Evolutionary conservation across 2,797 vertebrate genomes (phyloP).

Genomic region (Eptatretus atami): DNA sequence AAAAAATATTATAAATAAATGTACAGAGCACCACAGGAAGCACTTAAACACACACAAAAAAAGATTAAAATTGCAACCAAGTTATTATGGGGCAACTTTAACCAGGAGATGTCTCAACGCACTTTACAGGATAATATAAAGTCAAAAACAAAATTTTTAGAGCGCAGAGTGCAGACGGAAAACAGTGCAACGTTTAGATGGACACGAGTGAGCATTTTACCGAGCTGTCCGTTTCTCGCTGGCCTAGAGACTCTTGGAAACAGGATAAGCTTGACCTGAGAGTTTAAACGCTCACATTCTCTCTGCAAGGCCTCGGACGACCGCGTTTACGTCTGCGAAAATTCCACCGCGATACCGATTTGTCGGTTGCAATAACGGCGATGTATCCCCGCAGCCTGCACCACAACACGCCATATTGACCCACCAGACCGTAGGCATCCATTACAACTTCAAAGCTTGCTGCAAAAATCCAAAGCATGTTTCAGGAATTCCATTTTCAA

Average conservation of each 20-base stretch:
- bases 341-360: conserved; percentile 73
- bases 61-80: too few species aligned
- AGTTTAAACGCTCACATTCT: conserved; percentile 79
- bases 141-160: too few species aligned
- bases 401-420: not conserved
- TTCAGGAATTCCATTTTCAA: too few species aligned
- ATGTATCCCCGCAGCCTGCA: conserved; percentile 62
- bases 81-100: too few species aligned
- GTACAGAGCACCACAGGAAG: not conserved
- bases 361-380: conserved; percentile 56
- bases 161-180: too few species aligned
- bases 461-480: too few species aligned
- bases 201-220: conserved; percentile 21
- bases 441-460: too few species aligned
- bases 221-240: conserved; percentile 78
- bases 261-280: conserved; percentile 74
- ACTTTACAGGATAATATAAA: too few species aligned
- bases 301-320: conserved; percentile 69
- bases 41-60: not conserved
- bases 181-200: too few species aligned
- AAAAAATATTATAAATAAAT: not conserved
- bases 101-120: too few species aligned
- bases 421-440: too few species aligned
- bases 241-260: conserved; percentile 69
- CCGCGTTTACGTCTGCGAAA: conserved; percentile 43